Conservation (phyloP, 2,888 invertebrate species). For the Eustalomyia histrio region DNA sequence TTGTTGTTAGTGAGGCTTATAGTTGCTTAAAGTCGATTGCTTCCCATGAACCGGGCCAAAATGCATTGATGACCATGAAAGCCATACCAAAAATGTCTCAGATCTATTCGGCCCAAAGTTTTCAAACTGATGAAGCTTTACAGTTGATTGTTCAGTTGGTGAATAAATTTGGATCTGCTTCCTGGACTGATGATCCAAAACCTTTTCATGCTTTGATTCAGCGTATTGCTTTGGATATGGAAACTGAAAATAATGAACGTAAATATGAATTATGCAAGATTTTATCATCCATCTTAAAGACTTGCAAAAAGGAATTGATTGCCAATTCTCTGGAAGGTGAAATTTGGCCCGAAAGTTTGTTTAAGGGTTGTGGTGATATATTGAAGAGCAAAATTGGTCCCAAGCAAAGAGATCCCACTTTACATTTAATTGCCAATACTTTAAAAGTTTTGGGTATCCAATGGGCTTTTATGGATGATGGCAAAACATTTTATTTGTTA, state of each 20-base stretch:
- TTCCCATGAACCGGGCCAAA: slow-evolving; percentile 88
- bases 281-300: slow-evolving; percentile 86
- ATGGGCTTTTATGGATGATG: slow-evolving; percentile 90
- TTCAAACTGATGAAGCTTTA: slow-evolving; percentile 93
- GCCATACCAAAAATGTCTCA: slow-evolving; percentile 91
- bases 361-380: slow-evolving; percentile 90
- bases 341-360: slow-evolving; percentile 90
- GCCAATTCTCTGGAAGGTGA: slow-evolving; percentile 84
- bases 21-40: slow-evolving; percentile 90
- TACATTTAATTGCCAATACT: slow-evolving; percentile 89
- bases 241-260: slow-evolving; percentile 91
- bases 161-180: slow-evolving; percentile 85
- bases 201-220: slow-evolving; percentile 90
- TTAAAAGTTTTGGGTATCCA: slow-evolving; percentile 91
- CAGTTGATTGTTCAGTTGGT: slow-evolving; percentile 89
- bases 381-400: slow-evolving; percentile 92
- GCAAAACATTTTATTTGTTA: slow-evolving; percentile 89
- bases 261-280: slow-evolving; percentile 94
- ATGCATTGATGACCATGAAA: slow-evolving; percentile 87
- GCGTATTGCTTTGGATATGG: slow-evolving; percentile 92
- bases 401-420: slow-evolving; percentile 92
- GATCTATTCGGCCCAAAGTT: slow-evolving; percentile 92
- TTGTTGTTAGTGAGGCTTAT: slow-evolving; percentile 92
- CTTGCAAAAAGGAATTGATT: slow-evolving; percentile 85
- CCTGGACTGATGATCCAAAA: slow-evolving; percentile 89